These are phyloP conservation scores for Orthosia cruda DNA, from an alignment of 2,888 invertebrate species.

Conservation along the genomic window DNA sequence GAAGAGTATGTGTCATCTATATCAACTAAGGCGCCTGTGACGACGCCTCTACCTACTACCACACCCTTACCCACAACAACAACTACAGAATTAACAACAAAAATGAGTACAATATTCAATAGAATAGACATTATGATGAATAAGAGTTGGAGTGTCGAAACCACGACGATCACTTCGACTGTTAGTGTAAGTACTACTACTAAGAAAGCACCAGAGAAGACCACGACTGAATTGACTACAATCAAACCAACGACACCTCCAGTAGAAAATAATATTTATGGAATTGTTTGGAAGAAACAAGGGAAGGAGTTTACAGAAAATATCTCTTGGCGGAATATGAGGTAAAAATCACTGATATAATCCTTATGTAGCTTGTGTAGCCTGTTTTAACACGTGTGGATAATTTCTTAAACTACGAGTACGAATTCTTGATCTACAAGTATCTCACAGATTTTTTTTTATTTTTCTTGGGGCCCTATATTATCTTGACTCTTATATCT, in stretches of 20 bases:
- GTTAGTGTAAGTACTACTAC: slow-evolving; percentile 87
- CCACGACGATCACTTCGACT: slow-evolving; percentile 87
- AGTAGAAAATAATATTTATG: slow-evolving; percentile 87
- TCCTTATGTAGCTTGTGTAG: not conserved
- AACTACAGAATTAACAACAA: slow-evolving; percentile 86
- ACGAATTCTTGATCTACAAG: too few species aligned
- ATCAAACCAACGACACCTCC: slow-evolving; percentile 78
- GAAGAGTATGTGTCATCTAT: slow-evolving; percentile 83
- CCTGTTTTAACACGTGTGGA: too few species aligned
- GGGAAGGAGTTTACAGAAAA: slow-evolving; percentile 86
- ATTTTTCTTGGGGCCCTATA: too few species aligned
- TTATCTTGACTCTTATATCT: not conserved
- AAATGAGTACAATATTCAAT: slow-evolving; percentile 88
- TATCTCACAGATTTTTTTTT: too few species aligned
- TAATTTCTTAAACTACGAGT: too few species aligned
- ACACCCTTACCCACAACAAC: slow-evolving; percentile 81
- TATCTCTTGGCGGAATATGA: slow-evolving; percentile 87
- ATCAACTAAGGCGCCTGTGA: slow-evolving; percentile 78
- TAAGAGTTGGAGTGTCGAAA: slow-evolving; percentile 91
- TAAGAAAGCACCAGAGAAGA: slow-evolving; percentile 79
- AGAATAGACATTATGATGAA: slow-evolving; percentile 90
- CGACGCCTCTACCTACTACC: slow-evolving; percentile 77
- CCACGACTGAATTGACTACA: slow-evolving; percentile 79
- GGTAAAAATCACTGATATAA: slow-evolving; percentile 72
- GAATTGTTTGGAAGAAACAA: slow-evolving; percentile 89